These are phyloP conservation scores for Triops cancriformis DNA, from an alignment of 1,140 invertebrate genomes.

Conservation along the genomic window DNA sequence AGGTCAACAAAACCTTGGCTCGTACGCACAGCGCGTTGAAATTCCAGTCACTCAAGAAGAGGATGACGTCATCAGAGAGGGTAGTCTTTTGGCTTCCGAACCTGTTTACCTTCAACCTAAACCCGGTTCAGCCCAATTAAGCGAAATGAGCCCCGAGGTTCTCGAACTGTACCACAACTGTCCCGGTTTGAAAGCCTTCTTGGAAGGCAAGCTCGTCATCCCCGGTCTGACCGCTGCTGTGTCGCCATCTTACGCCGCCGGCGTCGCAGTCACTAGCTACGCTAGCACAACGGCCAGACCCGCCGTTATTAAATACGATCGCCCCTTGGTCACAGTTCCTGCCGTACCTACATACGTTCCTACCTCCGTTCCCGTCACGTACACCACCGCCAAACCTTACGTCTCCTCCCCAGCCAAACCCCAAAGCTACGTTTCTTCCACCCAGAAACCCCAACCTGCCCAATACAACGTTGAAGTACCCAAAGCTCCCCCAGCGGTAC, in stretches of 20 bases:
- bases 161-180: neutral
- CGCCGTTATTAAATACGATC: neutral
- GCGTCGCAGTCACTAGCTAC: neutral
- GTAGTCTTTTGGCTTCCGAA: neutral
- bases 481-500: neutral
- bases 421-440: neutral
- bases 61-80: neutral
- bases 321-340: neutral
- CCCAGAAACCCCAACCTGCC: neutral
- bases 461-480: neutral
- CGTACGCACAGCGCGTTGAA: neutral
- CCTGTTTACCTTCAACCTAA: neutral
- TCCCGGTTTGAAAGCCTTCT: neutral
- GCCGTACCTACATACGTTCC: neutral
- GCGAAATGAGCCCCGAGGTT: neutral
- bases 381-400: neutral
- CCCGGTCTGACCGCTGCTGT: neutral
- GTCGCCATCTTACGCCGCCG: neutral
- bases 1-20: neutral
- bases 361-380: neutral
- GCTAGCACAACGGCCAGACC: neutral
- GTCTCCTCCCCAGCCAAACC: neutral
- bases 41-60: slow-evolving; percentile 1
- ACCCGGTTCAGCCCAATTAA: neutral
- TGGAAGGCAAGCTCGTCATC: neutral